Percentiles rank a stretch among this genome's conserved stretches.
These are phyloP conservation scores for Onychomys torridus DNA, from an alignment of 2,797 vertebrate species.

Conservation along the genomic window DNA sequence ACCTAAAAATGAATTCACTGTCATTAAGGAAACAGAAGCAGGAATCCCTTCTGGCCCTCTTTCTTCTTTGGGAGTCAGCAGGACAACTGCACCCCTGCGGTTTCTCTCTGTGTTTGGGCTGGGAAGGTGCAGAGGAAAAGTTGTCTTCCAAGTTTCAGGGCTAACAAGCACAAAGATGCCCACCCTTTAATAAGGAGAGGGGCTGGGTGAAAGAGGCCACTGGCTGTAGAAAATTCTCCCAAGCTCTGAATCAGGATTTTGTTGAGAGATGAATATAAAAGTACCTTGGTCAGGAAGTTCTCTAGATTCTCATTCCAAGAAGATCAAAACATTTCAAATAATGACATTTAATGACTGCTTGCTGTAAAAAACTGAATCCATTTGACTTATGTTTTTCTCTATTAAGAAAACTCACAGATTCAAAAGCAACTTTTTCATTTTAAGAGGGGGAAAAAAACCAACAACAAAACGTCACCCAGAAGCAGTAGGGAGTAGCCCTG, in stretches of 20 bases:
- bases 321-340: conserved; percentile 28
- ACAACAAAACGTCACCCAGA: conserved; percentile 15
- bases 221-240: neutral
- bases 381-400: neutral
- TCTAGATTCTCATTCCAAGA: neutral
- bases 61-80: too few relatives aligned
- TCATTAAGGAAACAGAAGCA: neutral
- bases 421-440: conserved; percentile 60
- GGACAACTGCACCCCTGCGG: neutral
- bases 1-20: neutral
- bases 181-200: neutral
- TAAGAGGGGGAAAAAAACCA: neutral
- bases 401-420: conserved; percentile 51
- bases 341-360: conserved; percentile 28
- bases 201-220: neutral
- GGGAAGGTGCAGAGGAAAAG: neutral
- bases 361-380: neutral
- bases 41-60: neutral
- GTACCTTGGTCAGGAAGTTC: neutral
- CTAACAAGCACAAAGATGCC: neutral
- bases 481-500: conserved; percentile 53
- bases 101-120: neutral
- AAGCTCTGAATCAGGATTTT: neutral
- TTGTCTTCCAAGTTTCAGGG: neutral
- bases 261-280: neutral